These are phyloP conservation scores for Eidolon dupreanum DNA, from an alignment of 2,797 vertebrate genomes.

Conservation along the genomic window DNA sequence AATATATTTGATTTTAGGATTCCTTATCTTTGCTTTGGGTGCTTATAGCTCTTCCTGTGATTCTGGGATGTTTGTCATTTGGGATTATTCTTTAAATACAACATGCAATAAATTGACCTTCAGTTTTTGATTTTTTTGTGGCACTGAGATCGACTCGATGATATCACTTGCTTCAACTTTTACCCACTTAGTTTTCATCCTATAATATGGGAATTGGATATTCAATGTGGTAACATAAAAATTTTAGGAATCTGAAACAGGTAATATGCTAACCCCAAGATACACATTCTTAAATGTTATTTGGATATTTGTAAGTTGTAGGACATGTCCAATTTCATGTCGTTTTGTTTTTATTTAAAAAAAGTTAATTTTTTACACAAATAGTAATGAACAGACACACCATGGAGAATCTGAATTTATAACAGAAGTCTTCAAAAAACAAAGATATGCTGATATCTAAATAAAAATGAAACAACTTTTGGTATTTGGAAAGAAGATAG, in stretches of 20 bases:
- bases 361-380: not conserved
- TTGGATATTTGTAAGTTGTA: constrained; percentile 42
- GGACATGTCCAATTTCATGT: not conserved
- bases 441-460: constrained; percentile 40
- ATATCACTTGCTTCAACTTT: constrained; percentile 10
- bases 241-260: constrained; percentile 47
- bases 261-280: not conserved
- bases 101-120: not conserved
- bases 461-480: constrained; percentile 52
- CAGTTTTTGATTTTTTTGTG: constrained; percentile 17
- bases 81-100: constrained; percentile 26
- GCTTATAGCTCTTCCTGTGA: not conserved
- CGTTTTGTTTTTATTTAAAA: not conserved
- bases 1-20: constrained; percentile 14
- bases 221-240: not conserved
- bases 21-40: not conserved
- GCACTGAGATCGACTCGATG: not conserved
- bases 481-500: constrained; percentile 28
- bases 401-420: constrained; percentile 38
- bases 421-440: not conserved
- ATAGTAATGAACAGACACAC: not conserved
- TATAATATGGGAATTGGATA: not conserved
- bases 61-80: not conserved
- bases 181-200: not conserved
- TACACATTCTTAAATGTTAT: constrained; percentile 16